Conservation (phyloP, 2,797 vertebrate genomes). For the Chaetodon trifasciatus region DNA sequence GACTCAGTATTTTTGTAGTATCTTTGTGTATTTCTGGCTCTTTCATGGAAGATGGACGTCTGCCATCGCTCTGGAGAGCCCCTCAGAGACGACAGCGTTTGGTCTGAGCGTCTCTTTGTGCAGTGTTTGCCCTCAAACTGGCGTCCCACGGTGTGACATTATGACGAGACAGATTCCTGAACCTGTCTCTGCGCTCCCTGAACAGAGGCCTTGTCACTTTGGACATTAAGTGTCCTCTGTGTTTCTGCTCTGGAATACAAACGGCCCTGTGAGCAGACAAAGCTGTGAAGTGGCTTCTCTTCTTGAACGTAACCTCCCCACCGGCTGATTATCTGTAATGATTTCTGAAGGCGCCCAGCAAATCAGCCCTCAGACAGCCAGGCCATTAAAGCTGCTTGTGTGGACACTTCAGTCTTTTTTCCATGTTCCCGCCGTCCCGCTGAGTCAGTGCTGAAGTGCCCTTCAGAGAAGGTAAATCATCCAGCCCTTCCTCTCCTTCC, state of each 20-base stretch:
- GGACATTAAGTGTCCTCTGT: neutral
- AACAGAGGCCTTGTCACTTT: neutral
- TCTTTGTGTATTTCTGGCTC: no score
- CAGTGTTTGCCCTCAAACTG: neutral
- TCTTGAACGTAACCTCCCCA: neutral
- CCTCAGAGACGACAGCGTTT: neutral
- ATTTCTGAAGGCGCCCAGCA: constrained; percentile 4
- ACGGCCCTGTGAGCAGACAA: neutral
- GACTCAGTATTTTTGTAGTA: no score
- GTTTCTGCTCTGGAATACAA: neutral
- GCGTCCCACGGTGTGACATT: constrained; percentile 7
- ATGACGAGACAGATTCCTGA: constrained; percentile 31
- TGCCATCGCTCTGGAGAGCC: neutral
- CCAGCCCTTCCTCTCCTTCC: neutral
- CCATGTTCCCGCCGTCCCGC: constrained; percentile 31
- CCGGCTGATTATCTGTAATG: constrained; percentile 5
- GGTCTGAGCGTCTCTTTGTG: constrained; percentile 18
- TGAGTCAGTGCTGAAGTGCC: constrained; percentile 33
- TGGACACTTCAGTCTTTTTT: neutral
- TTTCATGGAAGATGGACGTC: neutral
- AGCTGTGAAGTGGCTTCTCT: neutral
- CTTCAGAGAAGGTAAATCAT: constrained; percentile 29
- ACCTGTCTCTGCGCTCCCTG: neutral
- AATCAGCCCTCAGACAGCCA: constrained; percentile 14
- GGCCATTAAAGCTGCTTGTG: constrained; percentile 16